Evolutionary conservation across 2,797 vertebrate species (phyloP).

Genomic region (Pempheris klunzingeri): DNA sequence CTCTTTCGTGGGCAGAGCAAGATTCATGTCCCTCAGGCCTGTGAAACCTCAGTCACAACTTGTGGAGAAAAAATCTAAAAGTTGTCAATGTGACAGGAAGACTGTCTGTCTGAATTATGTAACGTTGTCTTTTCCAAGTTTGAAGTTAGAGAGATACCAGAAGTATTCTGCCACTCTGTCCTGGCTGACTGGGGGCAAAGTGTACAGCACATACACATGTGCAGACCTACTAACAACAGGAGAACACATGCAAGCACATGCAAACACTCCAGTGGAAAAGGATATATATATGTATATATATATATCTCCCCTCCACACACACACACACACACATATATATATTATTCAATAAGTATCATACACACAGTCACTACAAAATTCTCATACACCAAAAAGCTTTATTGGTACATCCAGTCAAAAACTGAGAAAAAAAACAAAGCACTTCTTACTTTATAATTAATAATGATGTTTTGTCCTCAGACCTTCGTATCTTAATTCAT

Average conservation of each 20-base stretch:
- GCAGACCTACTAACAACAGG: neutral
- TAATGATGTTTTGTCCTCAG: neutral
- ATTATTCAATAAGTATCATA: too few species aligned
- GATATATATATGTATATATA: too few species aligned
- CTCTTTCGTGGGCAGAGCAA: conserved; percentile 16
- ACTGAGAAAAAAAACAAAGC: neutral
- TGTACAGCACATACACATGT: neutral
- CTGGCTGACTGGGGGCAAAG: neutral
- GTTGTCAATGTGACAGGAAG: conserved; percentile 25
- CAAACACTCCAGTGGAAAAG: neutral
- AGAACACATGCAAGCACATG: neutral
- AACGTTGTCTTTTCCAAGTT: conserved; percentile 27
- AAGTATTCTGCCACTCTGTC: neutral
- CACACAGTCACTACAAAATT: neutral
- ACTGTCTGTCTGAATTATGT: conserved; percentile 2
- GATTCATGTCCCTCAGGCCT: conserved; percentile 12
- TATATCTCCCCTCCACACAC: too few species aligned
- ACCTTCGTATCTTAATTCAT: neutral
- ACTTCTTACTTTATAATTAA: neutral
- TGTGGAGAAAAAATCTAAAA: conserved; percentile 16
- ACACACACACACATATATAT: too few species aligned
- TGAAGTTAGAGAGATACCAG: neutral
- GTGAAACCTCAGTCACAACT: conserved; percentile 33
- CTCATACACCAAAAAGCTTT: neutral
- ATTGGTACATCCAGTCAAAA: neutral